These are phyloP conservation scores for Mimas tiliae DNA, from an alignment of 2,888 invertebrate species.

Conservation along the genomic window DNA sequence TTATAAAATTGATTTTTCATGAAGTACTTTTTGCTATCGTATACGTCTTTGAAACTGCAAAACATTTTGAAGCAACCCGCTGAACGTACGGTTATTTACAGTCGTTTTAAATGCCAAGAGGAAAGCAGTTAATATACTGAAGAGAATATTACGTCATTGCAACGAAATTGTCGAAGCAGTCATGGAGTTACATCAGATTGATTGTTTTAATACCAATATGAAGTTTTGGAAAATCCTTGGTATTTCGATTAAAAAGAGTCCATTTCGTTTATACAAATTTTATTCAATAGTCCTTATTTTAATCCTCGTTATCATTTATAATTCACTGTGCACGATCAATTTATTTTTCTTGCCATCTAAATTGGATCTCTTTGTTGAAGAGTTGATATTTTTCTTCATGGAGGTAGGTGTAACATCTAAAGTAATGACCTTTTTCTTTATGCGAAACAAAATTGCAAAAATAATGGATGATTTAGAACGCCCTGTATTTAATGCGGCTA, in stretches of 20 bases:
- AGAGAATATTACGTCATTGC: background rate
- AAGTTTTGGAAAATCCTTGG: slow-evolving; percentile 57
- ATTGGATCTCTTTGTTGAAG: slow-evolving; percentile 57
- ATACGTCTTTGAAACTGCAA: background rate
- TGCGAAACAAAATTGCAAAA: slow-evolving; percentile 46
- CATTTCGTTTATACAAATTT: slow-evolving; percentile 41
- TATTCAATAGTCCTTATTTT: slow-evolving; percentile 49
- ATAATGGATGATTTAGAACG: slow-evolving; percentile 54
- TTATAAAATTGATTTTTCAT: background rate
- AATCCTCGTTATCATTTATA: slow-evolving; percentile 46
- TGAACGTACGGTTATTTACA: background rate
- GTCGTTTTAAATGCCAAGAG: background rate
- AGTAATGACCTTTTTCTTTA: slow-evolving; percentile 53
- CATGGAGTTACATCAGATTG: slow-evolving; percentile 50
- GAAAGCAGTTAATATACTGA: background rate
- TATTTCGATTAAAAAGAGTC: slow-evolving; percentile 47
- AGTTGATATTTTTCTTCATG: slow-evolving; percentile 62
- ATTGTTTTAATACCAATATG: slow-evolving; percentile 58
- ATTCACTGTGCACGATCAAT: slow-evolving; percentile 49
- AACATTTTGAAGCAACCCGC: background rate
- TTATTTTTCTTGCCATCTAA: slow-evolving; percentile 55
- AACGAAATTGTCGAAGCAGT: background rate
- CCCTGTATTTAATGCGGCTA: slow-evolving; percentile 55
- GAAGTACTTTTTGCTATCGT: background rate
- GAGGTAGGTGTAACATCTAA: slow-evolving; percentile 52